These are phyloP conservation scores for Natrix natrix DNA, from an alignment of 2,797 vertebrate genomes.

Conservation along the genomic window DNA sequence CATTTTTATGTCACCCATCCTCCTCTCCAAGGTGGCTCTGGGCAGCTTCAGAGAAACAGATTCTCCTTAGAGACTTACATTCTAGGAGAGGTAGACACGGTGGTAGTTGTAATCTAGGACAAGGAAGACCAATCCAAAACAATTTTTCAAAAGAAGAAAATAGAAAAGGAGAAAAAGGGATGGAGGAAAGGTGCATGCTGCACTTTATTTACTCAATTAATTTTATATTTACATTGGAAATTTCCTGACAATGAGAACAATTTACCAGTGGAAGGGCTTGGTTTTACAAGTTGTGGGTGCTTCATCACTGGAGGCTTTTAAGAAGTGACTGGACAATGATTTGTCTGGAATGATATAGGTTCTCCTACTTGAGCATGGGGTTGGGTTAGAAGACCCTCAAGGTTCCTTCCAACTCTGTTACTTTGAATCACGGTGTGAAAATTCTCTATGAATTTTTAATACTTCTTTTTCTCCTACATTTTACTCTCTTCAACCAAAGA, in stretches of 20 bases:
- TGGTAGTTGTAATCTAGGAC: background rate
- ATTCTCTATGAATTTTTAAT: background rate
- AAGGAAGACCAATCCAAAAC: background rate
- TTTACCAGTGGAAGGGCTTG: too few relatives aligned
- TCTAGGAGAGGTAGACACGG: background rate
- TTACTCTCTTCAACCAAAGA: background rate
- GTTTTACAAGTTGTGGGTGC: background rate
- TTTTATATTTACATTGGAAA: background rate
- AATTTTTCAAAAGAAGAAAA: background rate
- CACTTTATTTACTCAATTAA: background rate
- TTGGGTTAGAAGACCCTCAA: background rate
- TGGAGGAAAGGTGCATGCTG: background rate
- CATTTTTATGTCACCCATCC: background rate
- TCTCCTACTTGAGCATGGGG: background rate
- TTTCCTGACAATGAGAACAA: too few relatives aligned
- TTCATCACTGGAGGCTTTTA: background rate
- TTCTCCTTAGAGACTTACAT: background rate
- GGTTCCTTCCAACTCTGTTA: background rate
- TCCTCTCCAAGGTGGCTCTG: too few relatives aligned
- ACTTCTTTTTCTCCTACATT: background rate
- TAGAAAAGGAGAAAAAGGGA: background rate
- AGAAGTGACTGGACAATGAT: background rate
- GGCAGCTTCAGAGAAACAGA: background rate
- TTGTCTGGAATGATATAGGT: background rate
- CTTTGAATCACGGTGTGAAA: background rate